phyloP scores from a whole-genome alignment of 2,113 vertebrate species.

The Gymnogyps californianus region DNA sequence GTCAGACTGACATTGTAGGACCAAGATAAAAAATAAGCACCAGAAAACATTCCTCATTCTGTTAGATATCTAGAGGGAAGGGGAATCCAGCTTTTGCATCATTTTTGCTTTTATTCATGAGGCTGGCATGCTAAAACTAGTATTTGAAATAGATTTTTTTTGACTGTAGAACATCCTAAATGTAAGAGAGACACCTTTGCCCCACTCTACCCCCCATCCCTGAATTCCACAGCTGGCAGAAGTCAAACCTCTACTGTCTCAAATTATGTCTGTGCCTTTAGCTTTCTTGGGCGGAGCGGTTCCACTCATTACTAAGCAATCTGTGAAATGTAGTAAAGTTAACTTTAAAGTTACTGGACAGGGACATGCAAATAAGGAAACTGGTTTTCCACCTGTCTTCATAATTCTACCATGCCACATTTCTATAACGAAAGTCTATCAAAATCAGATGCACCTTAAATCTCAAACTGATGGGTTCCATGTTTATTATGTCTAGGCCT shows the following conservation, averaged over 20 bases:
- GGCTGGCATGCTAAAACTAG: neutral
- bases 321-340: neutral
- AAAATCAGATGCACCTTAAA: neutral
- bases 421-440: neutral
- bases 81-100: neutral
- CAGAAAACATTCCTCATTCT: neutral
- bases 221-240: neutral
- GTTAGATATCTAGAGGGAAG: neutral
- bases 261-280: neutral
- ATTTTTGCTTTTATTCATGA: neutral
- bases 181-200: neutral
- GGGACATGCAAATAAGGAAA: neutral
- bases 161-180: neutral
- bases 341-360: neutral
- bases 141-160: neutral
- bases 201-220: neutral
- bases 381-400: neutral
- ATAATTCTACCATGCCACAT: neutral
- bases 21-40: neutral
- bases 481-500: neutral
- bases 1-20: neutral
- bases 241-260: neutral
- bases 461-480: neutral
- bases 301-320: neutral
- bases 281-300: neutral